A percentile compares a stretch with the other conserved stretches of the same genome.
These are phyloP conservation scores for Melanotaenia nigrans DNA, from an alignment of 2,797 vertebrate genomes.

Conservation along the genomic window DNA sequence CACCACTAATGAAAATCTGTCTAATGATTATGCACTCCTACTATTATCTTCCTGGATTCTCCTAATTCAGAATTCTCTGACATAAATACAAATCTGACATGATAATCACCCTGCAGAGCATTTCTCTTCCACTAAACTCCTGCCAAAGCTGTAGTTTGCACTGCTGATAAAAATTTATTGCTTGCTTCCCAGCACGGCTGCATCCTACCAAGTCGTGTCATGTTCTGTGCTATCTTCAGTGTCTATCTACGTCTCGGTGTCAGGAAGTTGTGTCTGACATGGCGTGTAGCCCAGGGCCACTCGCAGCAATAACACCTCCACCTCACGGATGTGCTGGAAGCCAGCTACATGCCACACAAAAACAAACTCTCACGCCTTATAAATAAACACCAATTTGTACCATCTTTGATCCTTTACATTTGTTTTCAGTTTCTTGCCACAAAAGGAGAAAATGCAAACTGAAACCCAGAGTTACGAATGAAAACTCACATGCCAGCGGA, in stretches of 20 bases:
- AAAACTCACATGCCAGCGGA: slow-evolving; percentile 86
- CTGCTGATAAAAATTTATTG: slow-evolving; percentile 47
- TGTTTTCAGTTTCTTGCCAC: not conserved
- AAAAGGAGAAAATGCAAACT: not conserved
- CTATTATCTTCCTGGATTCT: not conserved
- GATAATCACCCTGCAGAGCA: slow-evolving; percentile 15
- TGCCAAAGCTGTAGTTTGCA: slow-evolving; percentile 33
- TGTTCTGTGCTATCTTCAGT: slow-evolving; percentile 56
- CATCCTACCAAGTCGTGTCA: slow-evolving; percentile 63
- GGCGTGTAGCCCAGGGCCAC: slow-evolving; percentile 56
- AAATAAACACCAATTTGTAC: not conserved
- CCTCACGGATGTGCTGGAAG: slow-evolving; percentile 39
- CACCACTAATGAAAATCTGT: not conserved
- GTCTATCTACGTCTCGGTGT: slow-evolving; percentile 65
- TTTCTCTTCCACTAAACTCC: slow-evolving; percentile 24
- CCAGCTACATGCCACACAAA: not conserved
- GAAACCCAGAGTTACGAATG: not conserved
- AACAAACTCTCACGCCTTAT: not conserved
- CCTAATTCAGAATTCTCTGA: slow-evolving; percentile 1
- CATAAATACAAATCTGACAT: not conserved
- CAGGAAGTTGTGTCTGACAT: slow-evolving; percentile 75
- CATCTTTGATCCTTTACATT: slow-evolving; percentile 7
- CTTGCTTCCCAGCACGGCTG: slow-evolving; percentile 5
- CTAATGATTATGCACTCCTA: not conserved
- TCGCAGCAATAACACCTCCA: slow-evolving; percentile 28